These are phyloP conservation scores for Procavia capensis DNA, from an alignment of 2,113 vertebrate genomes.

Conservation along the genomic window DNA sequence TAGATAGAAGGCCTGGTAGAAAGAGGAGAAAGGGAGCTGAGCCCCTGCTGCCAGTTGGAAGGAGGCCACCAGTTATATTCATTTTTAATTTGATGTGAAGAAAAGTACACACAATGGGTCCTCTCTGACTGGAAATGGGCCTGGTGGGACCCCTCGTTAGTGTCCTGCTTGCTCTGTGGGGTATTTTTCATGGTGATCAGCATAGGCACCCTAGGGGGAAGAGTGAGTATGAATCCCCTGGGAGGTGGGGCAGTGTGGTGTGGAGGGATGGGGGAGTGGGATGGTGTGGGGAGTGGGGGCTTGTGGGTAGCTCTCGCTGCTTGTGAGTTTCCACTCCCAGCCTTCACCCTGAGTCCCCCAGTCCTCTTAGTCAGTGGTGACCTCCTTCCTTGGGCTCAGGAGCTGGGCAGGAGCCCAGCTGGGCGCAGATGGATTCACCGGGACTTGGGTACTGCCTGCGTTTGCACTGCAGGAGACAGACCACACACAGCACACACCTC, in stretches of 20 bases:
- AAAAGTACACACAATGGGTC: not conserved
- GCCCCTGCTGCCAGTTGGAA: not conserved
- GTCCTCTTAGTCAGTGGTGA: not conserved
- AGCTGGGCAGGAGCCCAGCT: not conserved
- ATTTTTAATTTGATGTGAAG: not conserved
- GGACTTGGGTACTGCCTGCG: not conserved
- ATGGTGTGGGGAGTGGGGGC: no score
- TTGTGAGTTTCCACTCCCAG: no score
- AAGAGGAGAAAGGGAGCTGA: rapidly evolving
- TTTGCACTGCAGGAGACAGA: rapidly evolving
- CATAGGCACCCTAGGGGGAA: not conserved
- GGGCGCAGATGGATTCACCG: rapidly evolving
- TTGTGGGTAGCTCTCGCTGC: rapidly evolving
- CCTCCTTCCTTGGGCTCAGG: not conserved
- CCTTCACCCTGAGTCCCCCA: not conserved
- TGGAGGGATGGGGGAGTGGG: not conserved
- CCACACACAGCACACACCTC: rapidly evolving
- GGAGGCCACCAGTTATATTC: not conserved
- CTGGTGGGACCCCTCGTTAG: not conserved
- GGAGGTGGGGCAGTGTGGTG: no score
- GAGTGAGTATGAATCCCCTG: rapidly evolving
- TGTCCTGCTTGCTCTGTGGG: rapidly evolving
- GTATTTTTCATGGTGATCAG: rapidly evolving
- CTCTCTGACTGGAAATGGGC: rapidly evolving
- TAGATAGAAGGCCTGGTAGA: not conserved